phyloP scores from a whole-genome alignment of 2,888 invertebrate species.

The Sinopyrophorus schimmeli region DNA sequence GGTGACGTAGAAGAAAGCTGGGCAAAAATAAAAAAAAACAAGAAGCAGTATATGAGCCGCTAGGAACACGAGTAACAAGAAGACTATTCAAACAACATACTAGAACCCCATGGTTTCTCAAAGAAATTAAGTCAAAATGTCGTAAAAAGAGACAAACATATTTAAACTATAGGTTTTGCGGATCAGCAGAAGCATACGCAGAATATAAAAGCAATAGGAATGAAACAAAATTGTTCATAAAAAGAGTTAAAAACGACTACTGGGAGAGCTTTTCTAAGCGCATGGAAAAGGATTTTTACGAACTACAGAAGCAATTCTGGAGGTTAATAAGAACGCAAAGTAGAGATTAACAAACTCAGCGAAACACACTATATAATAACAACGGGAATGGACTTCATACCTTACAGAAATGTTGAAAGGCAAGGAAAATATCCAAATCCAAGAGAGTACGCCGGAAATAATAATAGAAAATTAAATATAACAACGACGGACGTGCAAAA shows the following conservation, averaged over 20 bases:
- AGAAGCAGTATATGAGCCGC: background rate
- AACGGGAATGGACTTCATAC: too few relatives aligned
- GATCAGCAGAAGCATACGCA: constrained; percentile 2
- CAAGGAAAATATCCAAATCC: too few relatives aligned
- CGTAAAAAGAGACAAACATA: background rate
- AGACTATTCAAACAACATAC: background rate
- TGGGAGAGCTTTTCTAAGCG: background rate
- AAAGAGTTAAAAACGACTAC: background rate
- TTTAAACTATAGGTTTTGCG: background rate
- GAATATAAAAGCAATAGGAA: background rate
- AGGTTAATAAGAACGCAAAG: background rate
- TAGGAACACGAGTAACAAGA: background rate
- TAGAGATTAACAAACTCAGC: too few relatives aligned
- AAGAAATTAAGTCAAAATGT: too few relatives aligned
- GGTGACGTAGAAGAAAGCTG: constrained; percentile 1
- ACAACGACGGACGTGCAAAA: too few relatives aligned
- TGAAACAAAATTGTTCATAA: constrained; percentile 2
- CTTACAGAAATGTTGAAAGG: too few relatives aligned
- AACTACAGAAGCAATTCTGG: background rate
- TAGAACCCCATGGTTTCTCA: background rate
- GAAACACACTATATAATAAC: too few relatives aligned
- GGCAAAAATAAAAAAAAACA: constrained; percentile 1
- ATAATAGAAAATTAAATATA: too few relatives aligned
- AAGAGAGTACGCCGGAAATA: too few relatives aligned
- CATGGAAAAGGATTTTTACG: background rate